Evolutionary conservation across 1,140 invertebrate species (phyloP), one percentile per base, ranked within the genome.

Genomic region (Drosophila prosaltans): DNA sequence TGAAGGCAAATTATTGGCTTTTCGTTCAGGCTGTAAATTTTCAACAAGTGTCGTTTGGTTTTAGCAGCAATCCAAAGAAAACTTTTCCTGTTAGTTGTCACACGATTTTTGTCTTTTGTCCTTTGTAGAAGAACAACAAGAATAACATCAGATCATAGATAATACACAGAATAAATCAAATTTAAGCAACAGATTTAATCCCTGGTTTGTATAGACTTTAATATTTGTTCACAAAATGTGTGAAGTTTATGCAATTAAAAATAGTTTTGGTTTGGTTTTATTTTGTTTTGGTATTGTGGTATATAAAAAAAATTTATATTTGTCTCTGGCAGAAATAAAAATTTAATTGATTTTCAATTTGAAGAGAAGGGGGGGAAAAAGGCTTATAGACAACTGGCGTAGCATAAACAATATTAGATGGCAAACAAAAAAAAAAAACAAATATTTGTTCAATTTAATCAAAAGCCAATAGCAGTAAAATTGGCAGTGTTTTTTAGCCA

Each of bases 341-440:
- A 69, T 71, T 82, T 79, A 85, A 85, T 85, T 82, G 82, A 81
- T 65, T 86, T 86, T 68, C 71, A 70, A 80, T 83, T 64, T 69
- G 16, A 16, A 51, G 16, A 32, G 39, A n/a, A 43, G 21, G 36
- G 32, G 1, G 1, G 6, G 28, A 67, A 66, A 62, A 45, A 3
- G 26, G 16, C 16, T 16, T 16, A 16, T 16, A 16, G 16, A 55
- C n/a, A 48, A 3, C 55, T 40, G 32, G 30, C 45, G 51, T n/a
- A 39, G 36, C 36, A 60, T 43, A 60, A 80, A 75, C 39, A 39
- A 39, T 6, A 58, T 71, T 76, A 54, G 41, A 66, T 8, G 32
- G 43, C 8, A 28, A 7, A 41, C 16, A 16, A 16, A 16, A 16
- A 16, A 21, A 60, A 66, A 59, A 45, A 43, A 40, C 59, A 59